A percentile compares a stretch with the other conserved stretches of the same genome.
These are phyloP conservation scores for Terebella lapidaria DNA, from an alignment of 2,888 invertebrate species.

Conservation along the genomic window DNA sequence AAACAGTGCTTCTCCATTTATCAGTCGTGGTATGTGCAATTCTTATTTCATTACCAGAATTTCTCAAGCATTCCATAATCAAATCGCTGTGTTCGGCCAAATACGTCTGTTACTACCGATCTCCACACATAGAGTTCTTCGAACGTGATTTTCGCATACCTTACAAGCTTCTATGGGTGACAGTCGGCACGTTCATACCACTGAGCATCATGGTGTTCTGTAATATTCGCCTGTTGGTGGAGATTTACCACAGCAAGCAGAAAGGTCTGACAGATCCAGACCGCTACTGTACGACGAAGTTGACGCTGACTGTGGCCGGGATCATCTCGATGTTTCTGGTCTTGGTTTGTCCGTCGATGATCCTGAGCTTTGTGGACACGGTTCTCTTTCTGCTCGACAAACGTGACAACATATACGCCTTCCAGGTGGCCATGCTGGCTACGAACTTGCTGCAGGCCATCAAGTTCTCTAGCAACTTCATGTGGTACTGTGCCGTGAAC, in stretches of 20 bases:
- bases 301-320: slow-evolving; percentile 40
- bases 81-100: background rate
- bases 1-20: slow-evolving; percentile 61
- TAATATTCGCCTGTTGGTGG: slow-evolving; percentile 33
- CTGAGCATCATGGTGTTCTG: slow-evolving; percentile 39
- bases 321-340: slow-evolving; percentile 43
- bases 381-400: background rate
- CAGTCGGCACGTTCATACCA: slow-evolving; percentile 42
- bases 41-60: slow-evolving; percentile 62
- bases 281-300: slow-evolving; percentile 21
- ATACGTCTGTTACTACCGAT: background rate
- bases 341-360: slow-evolving; percentile 43
- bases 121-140: background rate
- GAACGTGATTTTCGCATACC: slow-evolving; percentile 11
- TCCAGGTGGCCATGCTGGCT: slow-evolving; percentile 39
- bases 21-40: slow-evolving; percentile 65
- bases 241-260: slow-evolving; percentile 3
- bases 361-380: slow-evolving; percentile 29
- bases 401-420: slow-evolving; percentile 15
- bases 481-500: slow-evolving; percentile 72
- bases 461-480: slow-evolving; percentile 72
- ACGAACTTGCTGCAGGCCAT: slow-evolving; percentile 70
- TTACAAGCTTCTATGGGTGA: slow-evolving; percentile 39
- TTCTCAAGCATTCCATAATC: slow-evolving; percentile 32
- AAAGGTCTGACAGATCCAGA: background rate